Evolutionary conservation across 2,113 vertebrate species (phyloP).

Genomic region (Dasyurus viverrinus): DNA sequence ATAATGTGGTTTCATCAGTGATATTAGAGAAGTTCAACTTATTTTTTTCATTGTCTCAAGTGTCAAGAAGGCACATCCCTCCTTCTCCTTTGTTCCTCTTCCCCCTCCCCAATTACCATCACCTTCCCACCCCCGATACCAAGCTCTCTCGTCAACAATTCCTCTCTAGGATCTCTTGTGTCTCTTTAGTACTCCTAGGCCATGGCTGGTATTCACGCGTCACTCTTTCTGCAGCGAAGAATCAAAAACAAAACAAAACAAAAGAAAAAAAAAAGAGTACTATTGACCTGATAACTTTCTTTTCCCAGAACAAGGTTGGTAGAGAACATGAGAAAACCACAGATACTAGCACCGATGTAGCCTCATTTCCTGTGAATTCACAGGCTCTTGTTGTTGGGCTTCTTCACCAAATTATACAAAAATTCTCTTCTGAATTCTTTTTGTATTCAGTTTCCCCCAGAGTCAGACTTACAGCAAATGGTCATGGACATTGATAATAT

Average conservation of each 20-base stretch:
- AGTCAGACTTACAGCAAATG: slow-evolving; percentile 35
- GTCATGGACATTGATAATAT: neutral
- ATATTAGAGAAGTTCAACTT: slow-evolving; percentile 81
- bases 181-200: slow-evolving; percentile 51
- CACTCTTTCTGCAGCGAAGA: slow-evolving; percentile 57
- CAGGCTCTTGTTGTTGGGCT: slow-evolving; percentile 52
- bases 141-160: slow-evolving; percentile 15
- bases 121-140: neutral
- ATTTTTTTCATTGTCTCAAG: slow-evolving; percentile 76
- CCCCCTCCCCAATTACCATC: slow-evolving; percentile 2
- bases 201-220: slow-evolving; percentile 17
- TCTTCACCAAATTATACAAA: slow-evolving; percentile 51
- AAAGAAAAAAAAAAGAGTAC: slow-evolving; percentile 67
- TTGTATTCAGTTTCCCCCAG: slow-evolving; percentile 1
- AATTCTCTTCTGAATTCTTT: slow-evolving; percentile 47
- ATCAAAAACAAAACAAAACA: slow-evolving; percentile 72
- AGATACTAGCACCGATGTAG: slow-evolving; percentile 79
- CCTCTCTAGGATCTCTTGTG: slow-evolving; percentile 41
- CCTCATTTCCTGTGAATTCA: slow-evolving; percentile 75
- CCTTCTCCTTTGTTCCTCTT: slow-evolving; percentile 4
- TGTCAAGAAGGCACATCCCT: slow-evolving; percentile 45
- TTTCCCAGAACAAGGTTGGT: slow-evolving; percentile 83
- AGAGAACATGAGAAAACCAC: slow-evolving; percentile 81
- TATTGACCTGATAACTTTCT: slow-evolving; percentile 83
- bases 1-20: slow-evolving; percentile 85